These are phyloP conservation scores for Pristionchus mayeri DNA, from an alignment of 2,888 invertebrate species.

Conservation along the genomic window DNA sequence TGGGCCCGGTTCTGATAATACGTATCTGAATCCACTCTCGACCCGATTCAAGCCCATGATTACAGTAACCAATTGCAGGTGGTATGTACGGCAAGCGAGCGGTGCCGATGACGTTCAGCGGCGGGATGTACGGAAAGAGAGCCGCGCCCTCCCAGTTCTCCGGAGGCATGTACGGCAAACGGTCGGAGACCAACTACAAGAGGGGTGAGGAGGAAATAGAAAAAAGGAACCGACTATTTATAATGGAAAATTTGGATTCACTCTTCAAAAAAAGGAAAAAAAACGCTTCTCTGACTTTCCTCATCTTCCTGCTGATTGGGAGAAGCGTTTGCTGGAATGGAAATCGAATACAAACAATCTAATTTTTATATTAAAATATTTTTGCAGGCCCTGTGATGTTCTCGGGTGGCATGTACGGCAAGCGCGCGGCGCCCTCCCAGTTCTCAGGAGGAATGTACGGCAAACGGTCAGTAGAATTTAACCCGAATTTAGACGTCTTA, in stretches of 20 bases:
- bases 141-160: conserved; percentile 22
- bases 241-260: too few species aligned
- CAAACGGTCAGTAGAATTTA: not conserved
- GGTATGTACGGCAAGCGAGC: conserved; percentile 43
- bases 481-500: too few species aligned
- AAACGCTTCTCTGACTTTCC: too few species aligned
- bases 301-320: too few species aligned
- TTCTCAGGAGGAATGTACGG: conserved; percentile 47
- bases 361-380: too few species aligned
- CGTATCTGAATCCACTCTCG: too few species aligned
- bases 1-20: too few species aligned
- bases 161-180: conserved; percentile 47
- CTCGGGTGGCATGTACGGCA: conserved; percentile 37
- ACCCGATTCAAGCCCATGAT: too few species aligned
- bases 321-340: too few species aligned
- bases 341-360: too few species aligned
- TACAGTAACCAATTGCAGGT: not conserved
- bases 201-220: not conserved
- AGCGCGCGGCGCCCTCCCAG: not conserved
- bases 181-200: conserved; percentile 42
- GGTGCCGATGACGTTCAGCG: conserved; percentile 19
- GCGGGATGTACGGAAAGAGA: conserved; percentile 36
- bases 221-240: too few species aligned
- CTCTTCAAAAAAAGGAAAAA: too few species aligned
- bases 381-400: conserved; percentile 24